Evolutionary conservation across 2,797 vertebrate genomes (phyloP), one percentile per base, ranked within the genome.

Genomic region (Leptodactylus fallax): DNA sequence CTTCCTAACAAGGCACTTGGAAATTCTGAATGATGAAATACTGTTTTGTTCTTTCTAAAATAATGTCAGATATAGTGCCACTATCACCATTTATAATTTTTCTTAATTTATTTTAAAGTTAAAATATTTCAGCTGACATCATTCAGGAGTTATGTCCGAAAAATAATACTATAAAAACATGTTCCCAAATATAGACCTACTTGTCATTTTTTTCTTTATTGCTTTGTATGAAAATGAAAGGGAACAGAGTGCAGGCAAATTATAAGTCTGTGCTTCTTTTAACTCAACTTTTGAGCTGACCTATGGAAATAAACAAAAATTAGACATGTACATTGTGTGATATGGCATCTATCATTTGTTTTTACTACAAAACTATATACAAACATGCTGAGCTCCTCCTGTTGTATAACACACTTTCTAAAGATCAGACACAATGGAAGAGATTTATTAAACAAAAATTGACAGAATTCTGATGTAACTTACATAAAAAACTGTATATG

Each of bases 61-160:
- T 60, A 60, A 19, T 65, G n/a, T 4, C 61, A 23, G 10, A 11
- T 65, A 19, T 23, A 65, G 0, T 23, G n/a, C n/a, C 23, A 23
- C 19, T 6, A 23, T 23, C 61, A 23, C n/a, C 21, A 9, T 65
- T 65, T 65, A 65, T 11, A 65, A 65, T 65, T 19, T 65, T 65
- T 65, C 61, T 23, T 65, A 7, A n/a, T n/a, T 23, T 63, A 63
- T 63, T 63, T 63, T 21, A 65, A 65, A 74, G 27, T 74, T 74
- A 13, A 19, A 74, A 74, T 19, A 74, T 49, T 65, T 74, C 71
- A 74, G 71, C 45, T 74, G 71, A 74, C 71, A 74, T 74, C 71
- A 47, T 74, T 47, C 71, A 74, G 36, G 45, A 47, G 71, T 47
- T 49, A 74, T 74, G 71, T 74, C 71, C 47, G 71, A 74, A 49